A percentile compares a stretch with the other conserved stretches of the same genome.
phyloP scores from a whole-genome alignment of 2,888 invertebrate genomes.

The Dromius quadrimaculatus region DNA sequence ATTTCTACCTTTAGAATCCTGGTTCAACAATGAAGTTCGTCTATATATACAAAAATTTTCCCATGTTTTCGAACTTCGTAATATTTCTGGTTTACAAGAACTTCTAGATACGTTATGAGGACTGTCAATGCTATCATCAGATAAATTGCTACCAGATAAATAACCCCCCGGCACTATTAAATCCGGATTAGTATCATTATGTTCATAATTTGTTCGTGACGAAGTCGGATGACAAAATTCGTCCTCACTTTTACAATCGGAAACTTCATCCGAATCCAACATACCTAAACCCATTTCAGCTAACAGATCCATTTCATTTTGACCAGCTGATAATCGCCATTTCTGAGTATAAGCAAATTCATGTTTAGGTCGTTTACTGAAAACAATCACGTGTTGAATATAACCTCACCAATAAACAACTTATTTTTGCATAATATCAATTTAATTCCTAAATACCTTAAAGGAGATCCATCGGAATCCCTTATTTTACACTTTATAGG shows the following conservation, averaged over 20 bases:
- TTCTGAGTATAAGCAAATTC: constrained; percentile 51
- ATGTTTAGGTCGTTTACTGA: constrained; percentile 38
- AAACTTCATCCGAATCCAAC: constrained; percentile 68
- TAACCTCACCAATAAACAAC: constrained; percentile 27
- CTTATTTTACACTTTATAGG: constrained; percentile 59
- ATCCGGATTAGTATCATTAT: constrained; percentile 60
- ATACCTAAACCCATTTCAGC: constrained; percentile 74
- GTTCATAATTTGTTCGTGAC: constrained; percentile 60
- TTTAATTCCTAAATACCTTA: constrained; percentile 57
- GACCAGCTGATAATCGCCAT: constrained; percentile 62
- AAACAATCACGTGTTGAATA: constrained; percentile 37
- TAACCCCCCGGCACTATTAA: constrained; percentile 61
- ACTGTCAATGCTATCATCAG: constrained; percentile 54
- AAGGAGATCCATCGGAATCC: constrained; percentile 59
- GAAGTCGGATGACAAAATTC: constrained; percentile 60
- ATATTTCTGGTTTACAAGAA: constrained; percentile 42
- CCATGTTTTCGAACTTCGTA: constrained; percentile 42
- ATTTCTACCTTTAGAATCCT: constrained; percentile 50
- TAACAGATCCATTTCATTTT: constrained; percentile 67
- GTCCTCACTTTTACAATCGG: constrained; percentile 46
- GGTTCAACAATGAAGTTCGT: constrained; percentile 35
- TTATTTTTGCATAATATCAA: background rate
- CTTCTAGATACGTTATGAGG: constrained; percentile 55
- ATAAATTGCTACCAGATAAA: constrained; percentile 56
- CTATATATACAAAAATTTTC: constrained; percentile 50